Base-by-base conservation (phyloP, 2,888 invertebrate genomes). In the Neria commutata region DNA sequence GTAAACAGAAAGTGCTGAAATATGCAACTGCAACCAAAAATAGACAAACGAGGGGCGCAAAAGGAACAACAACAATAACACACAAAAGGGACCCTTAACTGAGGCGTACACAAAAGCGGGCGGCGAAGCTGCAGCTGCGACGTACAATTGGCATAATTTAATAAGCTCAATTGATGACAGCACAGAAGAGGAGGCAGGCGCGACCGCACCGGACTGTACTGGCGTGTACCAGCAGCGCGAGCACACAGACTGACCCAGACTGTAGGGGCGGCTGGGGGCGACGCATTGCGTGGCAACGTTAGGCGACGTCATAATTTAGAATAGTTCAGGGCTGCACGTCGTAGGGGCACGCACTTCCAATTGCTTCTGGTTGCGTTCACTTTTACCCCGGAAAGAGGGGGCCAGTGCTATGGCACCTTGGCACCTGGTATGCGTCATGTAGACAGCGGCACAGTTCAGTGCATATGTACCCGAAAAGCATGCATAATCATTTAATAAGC, bases 121-220 rank as follows among this genome's bases (percentile, higher is more conserved):
- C 29, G 11, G 29, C 11, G 6, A 8, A 8, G 29, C 42, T 19
- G 19, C 42, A 17, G 21, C 17, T 6, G 4, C 42, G 21, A 42
- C 3, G 21, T 6, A 29, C 6, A 29, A 51, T 40, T 51, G 37
- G 21, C 17, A 40, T 37, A 51, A 51, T 24, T 37, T 24, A 51
- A 51, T 51, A 19, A 51, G 40, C n/a, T 11, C 37, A 51, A 51
- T 51, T 51, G 51, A 40, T 24, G 51, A 40, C 24, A 51, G 4
- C 50, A 51, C 37, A 24, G 14, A 23, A 51, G 40, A 21, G 16
- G 23, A 33, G n/a, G 34, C 19, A 49, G 49, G 8, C 26, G n/a
- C n/a, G n/a, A n/a, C n/a, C n/a, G n/a, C n/a, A n/a, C n/a, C n/a
- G n/a, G n/a, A n/a, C n/a, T n/a, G n/a, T n/a, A n/a, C n/a, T n/a